A percentile compares a stretch with the other conserved stretches of the same genome.
Conservation (phyloP, 2,888 invertebrate species). For the Perizoma affinitatum region DNA sequence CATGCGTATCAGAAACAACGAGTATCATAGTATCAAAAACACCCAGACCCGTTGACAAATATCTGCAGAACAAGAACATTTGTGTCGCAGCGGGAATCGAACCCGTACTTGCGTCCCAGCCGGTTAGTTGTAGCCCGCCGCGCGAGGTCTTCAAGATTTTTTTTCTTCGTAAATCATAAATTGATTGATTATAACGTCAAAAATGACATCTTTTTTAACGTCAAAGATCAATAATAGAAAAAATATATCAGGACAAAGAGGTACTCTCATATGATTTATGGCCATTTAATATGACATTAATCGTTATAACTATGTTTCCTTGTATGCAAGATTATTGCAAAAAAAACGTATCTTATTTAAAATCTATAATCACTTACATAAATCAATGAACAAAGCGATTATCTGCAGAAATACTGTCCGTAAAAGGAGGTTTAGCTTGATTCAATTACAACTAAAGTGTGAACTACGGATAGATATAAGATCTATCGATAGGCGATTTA, state of each 20-base stretch:
- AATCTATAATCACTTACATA: conserved; percentile 12
- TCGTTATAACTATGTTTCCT: conserved; percentile 12
- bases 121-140: too few relatives aligned
- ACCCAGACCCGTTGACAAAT: too few relatives aligned
- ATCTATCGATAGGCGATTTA: too few relatives aligned
- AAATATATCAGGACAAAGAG: conserved; percentile 11
- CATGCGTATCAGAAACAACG: too few relatives aligned
- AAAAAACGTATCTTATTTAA: conserved; percentile 10
- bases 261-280: conserved; percentile 4
- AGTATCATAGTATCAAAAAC: too few relatives aligned
- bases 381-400: background rate
- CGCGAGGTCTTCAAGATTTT: too few relatives aligned
- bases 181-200: too few relatives aligned
- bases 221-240: conserved; percentile 4
- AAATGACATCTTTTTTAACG: background rate
- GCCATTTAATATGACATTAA: conserved; percentile 14
- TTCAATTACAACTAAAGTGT: conserved; percentile 18
- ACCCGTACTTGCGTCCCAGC: too few relatives aligned
- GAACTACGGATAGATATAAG: background rate
- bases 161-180: too few relatives aligned
- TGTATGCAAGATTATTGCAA: conserved; percentile 5
- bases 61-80: too few relatives aligned
- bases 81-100: too few relatives aligned
- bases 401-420: background rate
- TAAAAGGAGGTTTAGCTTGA: conserved; percentile 3